Base-by-base conservation (phyloP, 2,797 vertebrate species). In the Crypturellus tataupa region DNA sequence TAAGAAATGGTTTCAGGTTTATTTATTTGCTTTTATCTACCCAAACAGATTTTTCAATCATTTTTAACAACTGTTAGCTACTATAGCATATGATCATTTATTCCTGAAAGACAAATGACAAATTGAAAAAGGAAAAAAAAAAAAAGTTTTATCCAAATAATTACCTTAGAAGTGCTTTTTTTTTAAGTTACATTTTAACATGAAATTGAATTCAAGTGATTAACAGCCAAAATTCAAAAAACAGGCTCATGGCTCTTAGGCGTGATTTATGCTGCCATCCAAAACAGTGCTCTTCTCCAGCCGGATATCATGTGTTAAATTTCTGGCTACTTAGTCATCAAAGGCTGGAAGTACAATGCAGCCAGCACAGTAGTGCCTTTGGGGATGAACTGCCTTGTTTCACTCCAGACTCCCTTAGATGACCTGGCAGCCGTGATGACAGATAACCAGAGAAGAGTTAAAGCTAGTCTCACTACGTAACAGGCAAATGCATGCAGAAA, bases 391-490 rank as follows among this genome's bases (percentile, higher is more conserved):
- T 92, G 94, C 68, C 81, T 96, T 69, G 29, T 62, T 93, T 85
- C 79, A 85, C 86, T 80, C 70, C 42, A 84, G 46, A 69, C 93
- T 95, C 84, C 96, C 93, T 95, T 40, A 78, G 67, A 93, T 79
- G 90, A 94, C 87, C 90, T 68, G 71, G 18, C 79, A 91, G 84
- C 44, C 53, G 18, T 85, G 90, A 12, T 80, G 84, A 89, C 64
- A 6, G 55, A 80, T 46, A 76, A 19, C 12, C 46, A 17, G 71
- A 70, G 27, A 71, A 51, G 1, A 89, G 64, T 40, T 44, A n/a
- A 64, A 78, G 21, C 64, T 31, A 20, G 40, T 39, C 51, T n/a
- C 25, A 31, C 8, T 14, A 55, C 1, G 3, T 2, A 21, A 71
- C 18, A 53, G 39, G 12, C 44, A 83, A 77, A 51, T 53, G 23